Conservation (phyloP, 2,797 vertebrate genomes). For the Protosalanx chinensis region DNA sequence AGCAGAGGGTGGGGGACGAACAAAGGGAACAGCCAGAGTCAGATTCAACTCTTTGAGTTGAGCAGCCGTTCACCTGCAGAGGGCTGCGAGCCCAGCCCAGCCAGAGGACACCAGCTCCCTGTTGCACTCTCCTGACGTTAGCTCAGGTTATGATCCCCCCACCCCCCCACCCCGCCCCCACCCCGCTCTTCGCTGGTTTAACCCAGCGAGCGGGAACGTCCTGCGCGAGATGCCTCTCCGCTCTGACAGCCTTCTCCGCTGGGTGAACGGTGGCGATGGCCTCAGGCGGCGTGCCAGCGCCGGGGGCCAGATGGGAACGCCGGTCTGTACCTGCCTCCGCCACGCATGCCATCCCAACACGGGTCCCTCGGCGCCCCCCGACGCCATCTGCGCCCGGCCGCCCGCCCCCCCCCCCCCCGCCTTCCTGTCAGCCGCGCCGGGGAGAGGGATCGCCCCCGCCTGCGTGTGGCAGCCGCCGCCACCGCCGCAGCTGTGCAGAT, state of each 20-base stretch:
- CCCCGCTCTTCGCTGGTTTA: slow-evolving; percentile 24
- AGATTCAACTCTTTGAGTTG: neutral
- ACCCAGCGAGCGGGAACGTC: slow-evolving; percentile 53
- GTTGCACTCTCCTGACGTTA: slow-evolving; percentile 22
- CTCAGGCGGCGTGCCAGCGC: slow-evolving; percentile 61
- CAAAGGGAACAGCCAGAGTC: neutral
- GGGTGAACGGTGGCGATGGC: slow-evolving; percentile 55
- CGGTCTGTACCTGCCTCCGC: slow-evolving; percentile 60
- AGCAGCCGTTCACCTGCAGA: neutral
- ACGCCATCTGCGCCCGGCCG: slow-evolving; percentile 45
- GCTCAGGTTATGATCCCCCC: slow-evolving; percentile 3
- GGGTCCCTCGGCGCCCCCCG: slow-evolving; percentile 56
- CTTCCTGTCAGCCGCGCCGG: slow-evolving; percentile 59
- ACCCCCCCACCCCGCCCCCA: neutral
- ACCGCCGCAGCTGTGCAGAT: slow-evolving; percentile 64
- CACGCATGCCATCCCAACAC: slow-evolving; percentile 35
- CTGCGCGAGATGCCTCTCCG: slow-evolving; percentile 64
- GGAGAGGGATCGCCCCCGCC: slow-evolving; percentile 32
- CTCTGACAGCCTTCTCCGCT: slow-evolving; percentile 66
- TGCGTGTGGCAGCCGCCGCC: slow-evolving; percentile 37
- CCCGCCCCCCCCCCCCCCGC: no score
- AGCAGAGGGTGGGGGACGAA: neutral
- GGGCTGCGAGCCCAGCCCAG: neutral
- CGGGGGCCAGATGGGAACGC: slow-evolving; percentile 69
- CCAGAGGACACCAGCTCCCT: neutral